Evolutionary conservation across 2,113 vertebrate genomes (phyloP).

Genomic region (Cheirogaleus medius): DNA sequence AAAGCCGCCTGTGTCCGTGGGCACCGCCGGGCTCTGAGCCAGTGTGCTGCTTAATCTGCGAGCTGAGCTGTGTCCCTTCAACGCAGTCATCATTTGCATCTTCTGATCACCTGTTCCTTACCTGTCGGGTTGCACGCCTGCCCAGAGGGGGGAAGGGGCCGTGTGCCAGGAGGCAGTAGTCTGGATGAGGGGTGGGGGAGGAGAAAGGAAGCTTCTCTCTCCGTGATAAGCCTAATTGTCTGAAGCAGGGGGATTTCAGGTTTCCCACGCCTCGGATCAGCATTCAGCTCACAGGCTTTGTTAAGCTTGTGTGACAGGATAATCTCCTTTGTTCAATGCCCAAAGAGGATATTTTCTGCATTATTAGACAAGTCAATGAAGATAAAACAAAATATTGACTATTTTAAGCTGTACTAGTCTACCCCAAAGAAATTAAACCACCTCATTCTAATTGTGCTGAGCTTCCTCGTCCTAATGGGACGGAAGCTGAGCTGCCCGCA

Average conservation of each 20-base stretch:
- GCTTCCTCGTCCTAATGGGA: neutral
- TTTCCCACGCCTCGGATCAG: neutral
- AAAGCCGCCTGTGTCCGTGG: neutral
- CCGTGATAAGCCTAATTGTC: slow-evolving; percentile 22
- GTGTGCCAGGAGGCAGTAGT: neutral
- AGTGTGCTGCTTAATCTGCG: neutral
- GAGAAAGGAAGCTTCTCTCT: neutral
- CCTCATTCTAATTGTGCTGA: neutral
- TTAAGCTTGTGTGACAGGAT: slow-evolving; percentile 60
- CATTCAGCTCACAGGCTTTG: slow-evolving; percentile 39
- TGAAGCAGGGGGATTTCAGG: neutral
- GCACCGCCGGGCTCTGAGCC: neutral
- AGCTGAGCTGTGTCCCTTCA: neutral
- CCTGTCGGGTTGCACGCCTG: fast-evolving
- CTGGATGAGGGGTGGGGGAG: neutral
- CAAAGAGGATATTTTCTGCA: slow-evolving; percentile 60
- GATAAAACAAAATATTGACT: slow-evolving; percentile 71
- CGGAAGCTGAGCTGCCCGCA: neutral
- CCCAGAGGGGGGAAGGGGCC: neutral
- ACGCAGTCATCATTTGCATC: neutral
- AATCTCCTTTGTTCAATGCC: slow-evolving; percentile 70
- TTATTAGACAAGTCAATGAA: slow-evolving; percentile 71
- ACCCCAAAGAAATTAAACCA: slow-evolving; percentile 53
- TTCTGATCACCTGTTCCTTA: neutral
- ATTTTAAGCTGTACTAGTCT: neutral